Base-by-base conservation (phyloP, 2,888 invertebrate genomes). In the Heteropelma amictum region DNA sequence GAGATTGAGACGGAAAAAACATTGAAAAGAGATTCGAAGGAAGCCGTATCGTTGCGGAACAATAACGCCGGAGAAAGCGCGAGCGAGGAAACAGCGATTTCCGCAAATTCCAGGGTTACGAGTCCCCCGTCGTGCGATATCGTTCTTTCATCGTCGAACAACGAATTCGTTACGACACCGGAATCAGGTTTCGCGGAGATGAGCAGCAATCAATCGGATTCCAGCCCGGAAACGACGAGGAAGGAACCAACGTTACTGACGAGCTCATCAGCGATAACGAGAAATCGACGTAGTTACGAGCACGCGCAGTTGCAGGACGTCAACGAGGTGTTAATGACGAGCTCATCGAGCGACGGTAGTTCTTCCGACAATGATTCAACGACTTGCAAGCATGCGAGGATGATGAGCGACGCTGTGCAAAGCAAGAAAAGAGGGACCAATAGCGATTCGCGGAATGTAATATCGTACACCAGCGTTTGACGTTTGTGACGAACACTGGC, bases 251-350 rank as follows among this genome's bases (percentile, higher is more conserved):
- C 35, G n/a, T 45, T 82, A 3, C 65, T 79, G 0, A 38, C 63
- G 2, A 79, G 75, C 12, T 67, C n/a, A n/a, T n/a, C 82, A 0
- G 65, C 73, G 1, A 64, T 77, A 5, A 56, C 77, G 3, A 79
- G 80, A n/a, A 85, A 84, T 26, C 76, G 85, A n/a, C 78, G 84
- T 2, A 83, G 86, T 47, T 84, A 85, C 78, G 85, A 85, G 71
- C 78, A 82, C 40, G 85, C 85, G 1, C 84, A 83, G 40, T 58
- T 86, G 23, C 84, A 85, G 72, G 84, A 86, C 60, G 82, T 86
- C 33, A 83, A 85, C 75, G 77, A 80, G 30, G 72, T 71, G 0
- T 49, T 83, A n/a, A 73, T 77, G 1, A 78, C 80, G 42, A 77
- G 78, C 5, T 77, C 75, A n/a, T 79, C 79, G 38, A 79, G 79